phyloP scores from a whole-genome alignment of 2,888 invertebrate species.

The Tetramorium bicarinatum region DNA sequence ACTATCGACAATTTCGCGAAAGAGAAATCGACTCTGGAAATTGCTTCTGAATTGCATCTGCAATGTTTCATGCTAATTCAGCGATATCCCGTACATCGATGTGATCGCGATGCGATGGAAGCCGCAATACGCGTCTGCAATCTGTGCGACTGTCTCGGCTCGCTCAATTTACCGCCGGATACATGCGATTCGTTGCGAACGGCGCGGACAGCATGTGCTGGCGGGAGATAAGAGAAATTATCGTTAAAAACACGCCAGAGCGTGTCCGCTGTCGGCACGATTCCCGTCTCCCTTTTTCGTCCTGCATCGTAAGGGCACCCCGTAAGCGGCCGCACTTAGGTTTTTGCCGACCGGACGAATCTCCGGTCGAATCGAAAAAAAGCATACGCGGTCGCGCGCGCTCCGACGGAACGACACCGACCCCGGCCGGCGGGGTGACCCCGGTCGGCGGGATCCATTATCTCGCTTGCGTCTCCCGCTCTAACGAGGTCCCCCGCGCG shows the following conservation, averaged over 20 bases:
- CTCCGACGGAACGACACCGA: slow-evolving; percentile 52
- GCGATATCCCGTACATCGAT: slow-evolving; percentile 17
- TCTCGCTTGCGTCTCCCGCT: slow-evolving; percentile 60
- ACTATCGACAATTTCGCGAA: neutral
- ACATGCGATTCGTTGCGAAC: slow-evolving; percentile 80
- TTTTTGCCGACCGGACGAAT: slow-evolving; percentile 65
- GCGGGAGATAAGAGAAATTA: slow-evolving; percentile 83
- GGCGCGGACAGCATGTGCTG: slow-evolving; percentile 81
- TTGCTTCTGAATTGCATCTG: neutral
- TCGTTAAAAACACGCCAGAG: slow-evolving; percentile 78
- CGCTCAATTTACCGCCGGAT: slow-evolving; percentile 78
- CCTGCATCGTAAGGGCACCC: slow-evolving; percentile 40
- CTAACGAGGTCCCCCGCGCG: slow-evolving; percentile 45
- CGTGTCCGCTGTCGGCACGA: slow-evolving; percentile 66
- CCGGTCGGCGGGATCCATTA: slow-evolving; percentile 60
- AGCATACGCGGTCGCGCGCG: slow-evolving; percentile 55
- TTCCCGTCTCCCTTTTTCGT: slow-evolving; percentile 53
- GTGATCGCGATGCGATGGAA: slow-evolving; percentile 29
- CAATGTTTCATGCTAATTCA: slow-evolving; percentile 41
- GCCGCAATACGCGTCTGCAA: slow-evolving; percentile 52
- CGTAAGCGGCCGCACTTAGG: slow-evolving; percentile 69
- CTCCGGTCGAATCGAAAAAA: slow-evolving; percentile 59
- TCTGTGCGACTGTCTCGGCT: slow-evolving; percentile 69
- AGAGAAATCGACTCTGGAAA: slow-evolving; percentile 6
- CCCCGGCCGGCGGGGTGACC: slow-evolving; percentile 46